These are phyloP conservation scores for Monopterus albus DNA, from an alignment of 2,113 vertebrate species.

Conservation along the genomic window DNA sequence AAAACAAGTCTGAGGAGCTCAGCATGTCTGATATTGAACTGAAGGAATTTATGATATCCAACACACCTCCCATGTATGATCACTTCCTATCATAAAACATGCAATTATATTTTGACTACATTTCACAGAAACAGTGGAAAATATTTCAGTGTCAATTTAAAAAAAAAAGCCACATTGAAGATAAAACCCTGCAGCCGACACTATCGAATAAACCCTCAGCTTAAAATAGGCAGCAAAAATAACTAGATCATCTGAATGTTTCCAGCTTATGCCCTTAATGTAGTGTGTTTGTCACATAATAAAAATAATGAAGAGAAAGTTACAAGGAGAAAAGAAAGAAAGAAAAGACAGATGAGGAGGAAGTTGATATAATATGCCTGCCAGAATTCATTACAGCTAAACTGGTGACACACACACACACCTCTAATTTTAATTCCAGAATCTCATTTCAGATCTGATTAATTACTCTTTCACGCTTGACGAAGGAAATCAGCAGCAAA, in stretches of 20 bases:
- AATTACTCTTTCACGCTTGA: slow-evolving; percentile 79
- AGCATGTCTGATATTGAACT: neutral
- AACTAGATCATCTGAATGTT: neutral
- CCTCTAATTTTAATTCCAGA: slow-evolving; percentile 69
- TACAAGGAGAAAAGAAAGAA: neutral
- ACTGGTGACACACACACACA: slow-evolving; percentile 21
- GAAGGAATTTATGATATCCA: too few species aligned
- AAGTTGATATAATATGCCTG: slow-evolving; percentile 73
- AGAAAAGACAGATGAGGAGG: slow-evolving; percentile 44
- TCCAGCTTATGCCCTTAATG: neutral
- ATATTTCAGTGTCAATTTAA: neutral
- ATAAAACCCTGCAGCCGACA: neutral
- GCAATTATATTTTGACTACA: neutral
- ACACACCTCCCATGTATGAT: neutral
- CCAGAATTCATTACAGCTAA: slow-evolving; percentile 71
- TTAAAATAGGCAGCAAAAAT: neutral
- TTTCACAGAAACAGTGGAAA: neutral
- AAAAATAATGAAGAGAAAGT: neutral
- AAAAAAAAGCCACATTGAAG: neutral
- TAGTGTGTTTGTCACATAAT: neutral
- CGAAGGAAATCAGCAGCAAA: slow-evolving; percentile 74
- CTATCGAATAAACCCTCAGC: neutral
- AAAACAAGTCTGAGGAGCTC: neutral
- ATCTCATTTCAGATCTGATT: slow-evolving; percentile 80
- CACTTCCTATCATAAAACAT: neutral